Evolutionary conservation across 1,140 invertebrate genomes (phyloP), one percentile per base, ranked within the genome.

Genomic region (Scaptomyza hsui): DNA sequence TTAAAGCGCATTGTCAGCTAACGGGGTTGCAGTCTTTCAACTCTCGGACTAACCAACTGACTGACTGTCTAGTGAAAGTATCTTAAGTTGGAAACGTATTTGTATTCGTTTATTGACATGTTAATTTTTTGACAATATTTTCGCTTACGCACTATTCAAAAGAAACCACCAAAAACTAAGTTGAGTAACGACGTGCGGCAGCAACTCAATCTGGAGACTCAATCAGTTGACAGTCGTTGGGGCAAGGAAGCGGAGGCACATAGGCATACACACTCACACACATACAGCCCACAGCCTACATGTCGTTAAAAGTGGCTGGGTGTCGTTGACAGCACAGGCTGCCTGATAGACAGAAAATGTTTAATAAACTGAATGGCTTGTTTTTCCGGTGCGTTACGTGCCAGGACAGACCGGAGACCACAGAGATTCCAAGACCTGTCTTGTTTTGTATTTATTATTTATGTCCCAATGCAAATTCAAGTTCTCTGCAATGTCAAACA

Each of bases 341-440:
- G 13, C 37, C 9, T 61, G 35, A 37, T 32, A 57, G 32, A 19
- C 21, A 47, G 56, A 77, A 81, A 71, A 85, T 85, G 81, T 59
- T 85, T 44, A 85, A 86, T 75, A 85, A 85, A 86, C 74, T 85
- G 53, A 86, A 80, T 72, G 77, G 51, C 81, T 86, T 81, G 82
- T 85, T 85, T 85, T 85, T 85, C 81, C 81, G 81, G 81, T 85
- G 81, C 76, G 80, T 85, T 70, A 65, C 75, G 78, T 81, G 78
- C 53, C 29, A 19, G 15, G 7, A 51, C 18, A n/a, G 24, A 9
- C 29, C 52, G 18, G 48, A 15, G n/a, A 24, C 32, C 4, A 10
- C 39, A 29, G 18, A 6, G 5, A n/a, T n/a, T 42, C 19, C 5
- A n/a, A n/a, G 12, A 37, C 32, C 32, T 12, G 32, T 35, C 32